A percentile compares a stretch with the other conserved stretches of the same genome.
Conservation (phyloP, 2,888 invertebrate species). For the Brachylomia viminalis region DNA sequence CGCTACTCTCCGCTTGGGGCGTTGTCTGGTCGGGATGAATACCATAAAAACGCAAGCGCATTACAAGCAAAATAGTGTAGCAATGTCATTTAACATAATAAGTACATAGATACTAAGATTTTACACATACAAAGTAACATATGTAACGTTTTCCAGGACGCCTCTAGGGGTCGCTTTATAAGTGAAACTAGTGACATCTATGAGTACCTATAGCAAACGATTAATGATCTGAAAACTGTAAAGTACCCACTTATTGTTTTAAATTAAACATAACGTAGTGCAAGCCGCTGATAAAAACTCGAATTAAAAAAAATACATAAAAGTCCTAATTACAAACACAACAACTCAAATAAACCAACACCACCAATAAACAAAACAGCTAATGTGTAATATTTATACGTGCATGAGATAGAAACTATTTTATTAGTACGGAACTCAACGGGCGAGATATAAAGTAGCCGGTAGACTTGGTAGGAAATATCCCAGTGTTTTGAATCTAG, state of each 20-base stretch:
- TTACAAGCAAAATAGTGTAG: background rate
- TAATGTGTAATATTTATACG: slow-evolving; percentile 72
- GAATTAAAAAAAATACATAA: background rate
- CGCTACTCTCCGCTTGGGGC: slow-evolving; percentile 29
- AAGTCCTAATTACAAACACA: background rate
- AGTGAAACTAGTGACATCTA: slow-evolving; percentile 3
- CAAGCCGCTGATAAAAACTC: background rate
- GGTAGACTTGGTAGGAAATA: slow-evolving; percentile 76
- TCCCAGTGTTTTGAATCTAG: slow-evolving; percentile 84
- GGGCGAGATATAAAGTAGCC: slow-evolving; percentile 77
- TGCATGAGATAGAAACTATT: slow-evolving; percentile 72
- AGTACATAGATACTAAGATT: background rate
- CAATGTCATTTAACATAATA: background rate
- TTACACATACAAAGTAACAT: background rate
- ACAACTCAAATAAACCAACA: slow-evolving; percentile 16
- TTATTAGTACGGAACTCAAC: slow-evolving; percentile 80
- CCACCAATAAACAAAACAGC: slow-evolving; percentile 51
- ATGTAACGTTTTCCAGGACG: background rate
- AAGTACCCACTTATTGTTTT: background rate
- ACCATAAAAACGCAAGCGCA: slow-evolving; percentile 13
- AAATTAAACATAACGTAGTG: background rate
- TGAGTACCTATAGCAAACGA: background rate
- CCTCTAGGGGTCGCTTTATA: background rate
- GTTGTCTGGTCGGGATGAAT: background rate
- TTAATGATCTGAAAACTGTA: no score